Evolutionary conservation across 2,888 invertebrate genomes (phyloP), one percentile per base, ranked within the genome.

Genomic region (Alitta virens): DNA sequence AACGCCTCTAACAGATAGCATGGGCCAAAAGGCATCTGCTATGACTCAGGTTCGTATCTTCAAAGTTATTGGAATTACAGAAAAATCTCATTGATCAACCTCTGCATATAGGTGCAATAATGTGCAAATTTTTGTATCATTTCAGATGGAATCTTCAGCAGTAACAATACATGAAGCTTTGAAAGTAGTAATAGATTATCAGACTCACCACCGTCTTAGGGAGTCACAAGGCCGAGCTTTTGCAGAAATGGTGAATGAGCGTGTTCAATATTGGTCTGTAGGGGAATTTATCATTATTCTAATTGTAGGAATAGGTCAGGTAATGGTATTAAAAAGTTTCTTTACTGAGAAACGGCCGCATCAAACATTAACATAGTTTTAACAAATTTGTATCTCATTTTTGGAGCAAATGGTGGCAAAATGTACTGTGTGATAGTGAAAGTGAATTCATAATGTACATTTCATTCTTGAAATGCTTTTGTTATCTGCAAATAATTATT

Each of bases 201-300:
- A 99, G 85, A 99, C 98, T 3, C 97, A 98, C 84, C 96, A 98
- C 84, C 87, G 96, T 63, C 84, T 99, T 65, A 86, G 94, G 58
- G 99, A 99, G 84, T 90, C 97, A 1, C 94, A 96, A 81, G 91
- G 95, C 56, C 88, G 97, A 58, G 95, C 94, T 78, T 87, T 96
- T 63, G 99, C 97, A 0, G 99, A 99, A 84, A 94, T 97, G 79
- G 85, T 99, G 60, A 98, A 97, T 75, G 94, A 95, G 79, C 87
- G 92, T 73, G 97, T 99, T 9, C 71, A 74, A 66, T 72, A 71
- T 56, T 99, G 97, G 96, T 94, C 97, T 0, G 84, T 92, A 50
- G 87, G 91, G 70, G 95, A 98, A 83, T 92, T 95, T 14, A 75
- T 90, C 2, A 89, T 91, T 42, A 89, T 99, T 70, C 84, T 97